Conservation (phyloP, 1,140 invertebrate genomes). For the Lordiphosa mommai region DNA sequence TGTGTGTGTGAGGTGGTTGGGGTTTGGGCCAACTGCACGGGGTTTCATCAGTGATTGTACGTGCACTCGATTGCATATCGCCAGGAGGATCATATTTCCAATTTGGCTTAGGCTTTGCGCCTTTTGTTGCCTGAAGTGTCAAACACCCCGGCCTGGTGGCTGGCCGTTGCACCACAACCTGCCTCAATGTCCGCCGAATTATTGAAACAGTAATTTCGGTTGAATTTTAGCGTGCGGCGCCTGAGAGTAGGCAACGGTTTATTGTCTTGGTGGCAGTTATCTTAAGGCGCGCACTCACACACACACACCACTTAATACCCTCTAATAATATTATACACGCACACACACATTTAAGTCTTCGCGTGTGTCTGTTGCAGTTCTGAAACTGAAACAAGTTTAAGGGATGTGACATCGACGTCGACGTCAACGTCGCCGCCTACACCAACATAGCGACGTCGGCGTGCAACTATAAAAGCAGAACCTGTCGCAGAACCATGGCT, state of each 20-base stretch:
- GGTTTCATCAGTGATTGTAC: slow-evolving; percentile 20
- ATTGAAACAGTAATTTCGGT: not conserved
- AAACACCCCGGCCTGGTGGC: slow-evolving; percentile 20
- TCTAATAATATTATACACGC: slow-evolving; percentile 66
- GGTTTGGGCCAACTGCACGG: slow-evolving; percentile 8
- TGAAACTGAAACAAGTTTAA: slow-evolving; percentile 12
- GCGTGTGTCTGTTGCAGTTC: slow-evolving; percentile 7
- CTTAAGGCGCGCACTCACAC: slow-evolving; percentile 2
- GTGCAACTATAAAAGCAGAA: slow-evolving; percentile 66
- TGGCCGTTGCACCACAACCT: slow-evolving; percentile 23
- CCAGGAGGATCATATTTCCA: slow-evolving; percentile 52
- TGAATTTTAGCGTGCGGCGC: slow-evolving; percentile 3
- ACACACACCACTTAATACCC: slow-evolving; percentile 31
- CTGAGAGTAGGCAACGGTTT: slow-evolving; percentile 59
- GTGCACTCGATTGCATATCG: slow-evolving; percentile 22
- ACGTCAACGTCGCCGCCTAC: not conserved
- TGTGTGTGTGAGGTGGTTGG: not conserved
- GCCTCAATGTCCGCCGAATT: slow-evolving; percentile 48
- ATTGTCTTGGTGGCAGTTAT: not conserved
- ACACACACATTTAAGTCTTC: slow-evolving; percentile 55
- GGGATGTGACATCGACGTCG: slow-evolving; percentile 39
- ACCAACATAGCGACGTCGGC: not conserved
- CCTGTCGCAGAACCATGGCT: slow-evolving; percentile 54
- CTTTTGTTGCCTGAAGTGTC: slow-evolving; percentile 15
- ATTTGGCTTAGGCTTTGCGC: slow-evolving; percentile 21